These are phyloP conservation scores for Vicugna pacos DNA, from an alignment of 2,113 vertebrate species.

Conservation along the genomic window DNA sequence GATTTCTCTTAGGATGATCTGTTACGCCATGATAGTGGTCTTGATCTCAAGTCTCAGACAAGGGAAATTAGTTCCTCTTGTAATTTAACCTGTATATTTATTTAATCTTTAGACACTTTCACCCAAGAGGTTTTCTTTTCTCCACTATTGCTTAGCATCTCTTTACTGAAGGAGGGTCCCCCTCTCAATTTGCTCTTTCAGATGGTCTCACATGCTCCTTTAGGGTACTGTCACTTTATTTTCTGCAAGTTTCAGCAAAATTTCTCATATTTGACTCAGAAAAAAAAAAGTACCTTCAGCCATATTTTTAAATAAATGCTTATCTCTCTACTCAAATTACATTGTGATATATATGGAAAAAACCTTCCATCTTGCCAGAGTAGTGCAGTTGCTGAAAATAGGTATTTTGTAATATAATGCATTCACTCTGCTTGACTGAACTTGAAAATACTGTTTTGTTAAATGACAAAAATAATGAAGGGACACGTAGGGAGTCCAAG, in stretches of 20 bases:
- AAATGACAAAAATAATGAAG: slow-evolving; percentile 70
- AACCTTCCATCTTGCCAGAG: not conserved
- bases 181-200: not conserved
- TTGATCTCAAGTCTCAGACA: not conserved
- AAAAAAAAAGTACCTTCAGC: not conserved
- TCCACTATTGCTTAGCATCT: not conserved
- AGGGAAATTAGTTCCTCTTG: not conserved
- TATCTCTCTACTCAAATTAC: slow-evolving; percentile 27
- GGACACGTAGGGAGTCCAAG: slow-evolving; percentile 30
- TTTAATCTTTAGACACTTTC: not conserved
- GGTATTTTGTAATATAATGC: slow-evolving; percentile 46
- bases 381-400: not conserved
- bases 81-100: not conserved
- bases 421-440: slow-evolving; percentile 70
- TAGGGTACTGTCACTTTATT: not conserved
- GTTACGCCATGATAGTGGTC: not conserved
- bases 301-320: slow-evolving; percentile 46
- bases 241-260: not conserved
- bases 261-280: not conserved
- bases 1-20: not conserved
- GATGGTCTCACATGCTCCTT: not conserved
- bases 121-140: not conserved
- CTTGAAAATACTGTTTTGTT: slow-evolving; percentile 76
- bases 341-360: not conserved
- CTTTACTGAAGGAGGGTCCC: not conserved